Evolutionary conservation across 1,140 invertebrate species (phyloP), one percentile per base, ranked within the genome.

Genomic region (Holcopasites calliopsidis): DNA sequence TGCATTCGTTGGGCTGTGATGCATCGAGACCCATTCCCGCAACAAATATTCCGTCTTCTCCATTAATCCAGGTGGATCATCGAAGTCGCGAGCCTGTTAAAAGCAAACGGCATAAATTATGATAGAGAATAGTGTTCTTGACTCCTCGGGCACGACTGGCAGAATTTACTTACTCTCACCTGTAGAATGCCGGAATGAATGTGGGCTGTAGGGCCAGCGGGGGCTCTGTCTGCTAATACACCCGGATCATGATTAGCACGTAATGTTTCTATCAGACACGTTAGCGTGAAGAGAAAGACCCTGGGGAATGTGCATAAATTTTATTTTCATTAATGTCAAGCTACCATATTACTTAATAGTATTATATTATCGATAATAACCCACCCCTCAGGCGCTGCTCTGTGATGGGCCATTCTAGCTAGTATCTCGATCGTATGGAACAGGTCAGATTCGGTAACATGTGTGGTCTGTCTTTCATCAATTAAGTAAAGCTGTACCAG

Each of bases 11-110:
- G 96, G 95, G 28, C 94, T 95, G 86, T 98, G 95, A 86, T 98
- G 98, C 87, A 99, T 95, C 23, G 93, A 94, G 3, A 99, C 96
- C 99, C 99, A 99, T 87, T 99, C 98, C 18, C 97, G 93, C 8
- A 99, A 91, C 2, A 99, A 91, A 79, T 94, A 97, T 88, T 99
- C 98, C 0, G 98, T 98, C 89, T 99, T 99, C 86, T 99, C 98
- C 84, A 97, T 95, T 7, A 99, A 91, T 13, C 97, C 97, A 6
- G 96, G 97, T 18, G 98, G 98, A 92, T 99, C 98, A 86, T 98
- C 97, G 80, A 95, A 97, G 71, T 98, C 97, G 62, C 96, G 93
- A 28, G 96, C 95, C 93, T 97, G 93, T 88, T 73, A 76, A 74
- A 69, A 68, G 50, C 21, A 78, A 55, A 61, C n/a, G 44, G 49